Conservation (phyloP, 2,888 invertebrate genomes). For the Bugula neritina region DNA sequence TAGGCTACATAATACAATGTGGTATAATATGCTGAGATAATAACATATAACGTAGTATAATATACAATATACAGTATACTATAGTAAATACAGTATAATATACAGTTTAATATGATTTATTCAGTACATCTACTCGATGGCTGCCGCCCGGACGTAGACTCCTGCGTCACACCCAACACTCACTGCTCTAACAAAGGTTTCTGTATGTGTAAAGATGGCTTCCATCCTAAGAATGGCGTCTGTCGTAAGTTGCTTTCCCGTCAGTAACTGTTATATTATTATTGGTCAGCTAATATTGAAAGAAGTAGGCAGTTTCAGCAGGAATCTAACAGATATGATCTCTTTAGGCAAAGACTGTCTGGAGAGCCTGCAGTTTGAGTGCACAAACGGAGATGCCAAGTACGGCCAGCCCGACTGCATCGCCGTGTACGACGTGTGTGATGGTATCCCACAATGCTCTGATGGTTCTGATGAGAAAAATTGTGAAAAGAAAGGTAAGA, state of each 20-base stretch:
- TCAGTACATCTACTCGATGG: slow-evolving; percentile 14
- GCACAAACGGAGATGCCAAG: slow-evolving; percentile 23
- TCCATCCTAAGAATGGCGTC: slow-evolving; percentile 26
- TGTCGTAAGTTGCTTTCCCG: slow-evolving; percentile 24
- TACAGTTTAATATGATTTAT: too few species aligned
- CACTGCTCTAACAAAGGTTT: slow-evolving; percentile 21
- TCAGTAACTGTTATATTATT: not conserved
- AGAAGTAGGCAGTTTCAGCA: too few species aligned
- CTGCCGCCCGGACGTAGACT: slow-evolving; percentile 14
- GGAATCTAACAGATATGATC: too few species aligned
- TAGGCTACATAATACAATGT: too few species aligned
- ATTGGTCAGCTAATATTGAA: not conserved
- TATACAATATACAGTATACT: too few species aligned
- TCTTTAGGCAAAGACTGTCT: slow-evolving; percentile 11
- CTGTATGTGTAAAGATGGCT: slow-evolving; percentile 27
- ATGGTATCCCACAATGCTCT: slow-evolving; percentile 40
- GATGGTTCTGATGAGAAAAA: slow-evolving; percentile 43
- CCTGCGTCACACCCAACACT: slow-evolving; percentile 16
- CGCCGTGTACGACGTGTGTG: slow-evolving; percentile 35
- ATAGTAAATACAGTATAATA: too few species aligned
- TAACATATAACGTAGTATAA: too few species aligned
- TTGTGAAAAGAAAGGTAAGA: slow-evolving; percentile 30
- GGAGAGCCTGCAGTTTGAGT: slow-evolving; percentile 16
- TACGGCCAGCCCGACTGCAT: slow-evolving; percentile 37
- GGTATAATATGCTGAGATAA: too few species aligned